Percentiles rank a stretch among this genome's conserved stretches.
phyloP scores from a whole-genome alignment of 2,113 vertebrate genomes.

The Furnarius figulus region DNA sequence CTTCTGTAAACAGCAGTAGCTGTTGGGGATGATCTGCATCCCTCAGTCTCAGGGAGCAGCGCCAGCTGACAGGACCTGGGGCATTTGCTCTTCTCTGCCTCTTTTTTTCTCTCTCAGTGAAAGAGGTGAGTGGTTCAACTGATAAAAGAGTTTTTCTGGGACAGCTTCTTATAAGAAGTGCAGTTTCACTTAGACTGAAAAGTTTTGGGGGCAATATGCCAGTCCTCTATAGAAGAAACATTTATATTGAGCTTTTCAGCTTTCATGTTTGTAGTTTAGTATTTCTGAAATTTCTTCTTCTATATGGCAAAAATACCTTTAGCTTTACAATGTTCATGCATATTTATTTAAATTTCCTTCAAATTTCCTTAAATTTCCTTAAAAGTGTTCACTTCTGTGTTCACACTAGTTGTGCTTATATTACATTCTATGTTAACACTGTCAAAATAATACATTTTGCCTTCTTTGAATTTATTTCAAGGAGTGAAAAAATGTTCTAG shows the following conservation, averaged over 20 bases:
- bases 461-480: not conserved
- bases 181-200: not conserved
- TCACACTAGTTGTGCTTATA: conserved; percentile 17
- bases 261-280: not conserved
- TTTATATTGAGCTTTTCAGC: not conserved
- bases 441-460: conserved; percentile 25
- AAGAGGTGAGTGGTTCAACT: not conserved
- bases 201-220: not conserved
- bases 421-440: not conserved
- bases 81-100: not conserved
- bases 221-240: not conserved
- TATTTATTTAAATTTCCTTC: not conserved
- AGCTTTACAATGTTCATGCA: too few relatives aligned
- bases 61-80: not conserved
- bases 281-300: not conserved
- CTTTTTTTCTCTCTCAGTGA: not conserved
- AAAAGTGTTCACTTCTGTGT: not conserved
- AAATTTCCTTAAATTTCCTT: not conserved
- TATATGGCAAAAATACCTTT: not conserved
- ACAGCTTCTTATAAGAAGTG: not conserved
- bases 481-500: not conserved
- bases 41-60: not conserved
- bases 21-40: not conserved
- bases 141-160: not conserved
- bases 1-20: not conserved